These are phyloP conservation scores for Mongoloraphidia duomilia DNA, from an alignment of 2,888 invertebrate genomes.

Conservation along the genomic window DNA sequence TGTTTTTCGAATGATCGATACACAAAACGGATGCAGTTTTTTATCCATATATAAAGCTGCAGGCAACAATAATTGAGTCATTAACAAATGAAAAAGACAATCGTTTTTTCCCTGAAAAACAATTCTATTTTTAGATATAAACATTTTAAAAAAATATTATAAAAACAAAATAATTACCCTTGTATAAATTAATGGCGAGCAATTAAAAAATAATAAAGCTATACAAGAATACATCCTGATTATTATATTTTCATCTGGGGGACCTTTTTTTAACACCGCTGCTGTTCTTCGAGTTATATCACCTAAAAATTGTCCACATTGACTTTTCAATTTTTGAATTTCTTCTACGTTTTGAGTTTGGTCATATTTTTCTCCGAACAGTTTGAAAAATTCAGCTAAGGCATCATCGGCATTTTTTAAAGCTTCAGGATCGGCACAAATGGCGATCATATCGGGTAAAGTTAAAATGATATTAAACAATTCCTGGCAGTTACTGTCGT, in stretches of 20 bases:
- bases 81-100: conserved; percentile 34
- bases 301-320: not conserved
- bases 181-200: not conserved
- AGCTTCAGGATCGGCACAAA: not conserved
- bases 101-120: conserved; percentile 1
- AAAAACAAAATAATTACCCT: not conserved
- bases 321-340: not conserved
- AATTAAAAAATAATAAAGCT: conserved; percentile 1
- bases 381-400: not conserved
- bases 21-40: conserved; percentile 25
- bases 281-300: not conserved
- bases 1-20: conserved; percentile 33
- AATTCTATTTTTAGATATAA: not conserved
- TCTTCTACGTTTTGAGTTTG: not conserved
- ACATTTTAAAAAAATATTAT: not conserved
- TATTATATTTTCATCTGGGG: not conserved
- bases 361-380: not conserved
- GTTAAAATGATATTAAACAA: not conserved
- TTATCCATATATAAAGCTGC: conserved; percentile 33
- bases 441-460: not conserved
- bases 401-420: not conserved
- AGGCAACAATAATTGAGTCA: conserved; percentile 35
- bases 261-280: not conserved
- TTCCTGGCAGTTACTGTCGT: not conserved
- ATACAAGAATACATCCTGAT: not conserved